Evolutionary conservation across 2,888 invertebrate genomes (phyloP), one percentile per base, ranked within the genome.

Genomic region (Rhorus exstirpatorius): DNA sequence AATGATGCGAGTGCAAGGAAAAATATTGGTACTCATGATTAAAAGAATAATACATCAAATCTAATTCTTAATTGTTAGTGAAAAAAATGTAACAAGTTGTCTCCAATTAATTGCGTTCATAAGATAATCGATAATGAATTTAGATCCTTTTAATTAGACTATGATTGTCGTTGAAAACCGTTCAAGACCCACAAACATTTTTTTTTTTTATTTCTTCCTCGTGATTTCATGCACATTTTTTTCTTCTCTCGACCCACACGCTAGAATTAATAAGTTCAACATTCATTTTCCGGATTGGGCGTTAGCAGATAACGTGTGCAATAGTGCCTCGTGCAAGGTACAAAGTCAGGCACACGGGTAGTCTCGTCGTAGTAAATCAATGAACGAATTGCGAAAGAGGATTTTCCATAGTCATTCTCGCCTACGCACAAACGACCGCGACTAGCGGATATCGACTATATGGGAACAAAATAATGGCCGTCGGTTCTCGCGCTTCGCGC

Each of bases 361-460:
- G 63, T 68, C 70, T 74, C 74, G 74, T 49, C 68, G 70, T 38
- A 46, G 61, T 77, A 74, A 81, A 81, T 81, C 81, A 78, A 72
- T 68, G 68, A 81, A 55, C 35, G 38, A 60, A 68, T 81, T 61
- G 72, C 68, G 38, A 58, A 78, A 78, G 58, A 41, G 81, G 49
- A 19, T 70, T 58, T 68, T 38, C 26, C 14, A 41, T 44, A 53
- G 74, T 63, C 24, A 65, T 77, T 61, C 19, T 53, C 77, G 67
- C 77, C 74, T 81, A 81, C 70, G 78, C 74, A 74, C 74, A 41
- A 44, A 38, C 55, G 55, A 68, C 17, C 55, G 68, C 8, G 31
- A 14, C 38, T 12, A 14, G 49, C 61, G 74, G 61, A 78, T 63
- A 61, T 78, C 78, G 74, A 70, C 63, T 49, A 74, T 49, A 74